Evolutionary conservation across 2,797 vertebrate species (phyloP), one percentile per base, ranked within the genome.

Genomic region (Jordanella pulchra): DNA sequence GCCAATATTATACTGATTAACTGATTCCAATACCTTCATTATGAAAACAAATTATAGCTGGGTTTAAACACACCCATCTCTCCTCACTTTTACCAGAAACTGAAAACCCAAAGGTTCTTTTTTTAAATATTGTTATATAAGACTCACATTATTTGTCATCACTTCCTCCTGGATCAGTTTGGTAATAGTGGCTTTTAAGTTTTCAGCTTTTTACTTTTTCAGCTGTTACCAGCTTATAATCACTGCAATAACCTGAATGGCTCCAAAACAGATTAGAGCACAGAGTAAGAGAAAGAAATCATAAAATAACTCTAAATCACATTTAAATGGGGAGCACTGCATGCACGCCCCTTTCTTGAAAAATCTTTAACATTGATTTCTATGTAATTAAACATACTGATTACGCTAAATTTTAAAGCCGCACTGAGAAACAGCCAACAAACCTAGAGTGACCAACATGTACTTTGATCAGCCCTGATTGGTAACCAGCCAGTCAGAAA

Each of bases 1-100:
- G 54, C 68, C 44, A 71, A 35, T 54, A 69, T 30, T 56, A 67
- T 73, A 67, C 56, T 47, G 44, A 64, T 77, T 73, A 44, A 50
- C 27, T 7, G 32, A 55, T 27, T 76, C 53, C 23, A 13, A 28
- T 11, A 45, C 18, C 64, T 78, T 71, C 10, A 72, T 69, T 63
- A 35, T 60, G 47, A 72, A 74, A 78, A 67, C 25, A 51, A 58
- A 55, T 30, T 45, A 64, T 9, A 27, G 47, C 25, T 3, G 11
- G 54, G n/a, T 0, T 21, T 27, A 13, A 75, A 68, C 51, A 25
- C 30, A 30, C 60, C 66, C 25, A 42, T 67, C 58, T 68, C 13
- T 0, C 27, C 32, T 25, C 61, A 81, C 30, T 2, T 68, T 32
- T 32, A 67, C 14, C 15, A 78, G 27, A 18, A 32, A 35, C 15